These are phyloP conservation scores for Sphinx pinastri DNA, from an alignment of 2,888 invertebrate genomes.

Conservation along the genomic window DNA sequence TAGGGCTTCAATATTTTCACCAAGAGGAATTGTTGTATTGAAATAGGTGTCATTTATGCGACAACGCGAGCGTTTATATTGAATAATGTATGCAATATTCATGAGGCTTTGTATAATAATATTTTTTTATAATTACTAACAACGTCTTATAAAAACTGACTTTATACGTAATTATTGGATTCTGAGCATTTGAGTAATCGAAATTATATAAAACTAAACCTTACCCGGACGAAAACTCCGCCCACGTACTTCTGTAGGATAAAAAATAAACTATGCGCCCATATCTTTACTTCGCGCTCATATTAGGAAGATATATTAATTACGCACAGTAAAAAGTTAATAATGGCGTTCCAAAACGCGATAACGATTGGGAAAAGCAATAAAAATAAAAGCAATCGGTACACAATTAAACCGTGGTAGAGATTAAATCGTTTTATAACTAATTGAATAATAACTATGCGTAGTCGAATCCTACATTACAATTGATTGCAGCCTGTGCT, in stretches of 20 bases:
- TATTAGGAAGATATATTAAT: no score
- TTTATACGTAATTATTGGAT: no score
- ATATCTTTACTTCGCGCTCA: no score
- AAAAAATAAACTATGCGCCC: no score
- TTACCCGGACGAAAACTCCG: no score
- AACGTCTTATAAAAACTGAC: no score
- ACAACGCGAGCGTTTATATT: background rate
- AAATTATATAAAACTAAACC: no score
- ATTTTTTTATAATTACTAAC: no score
- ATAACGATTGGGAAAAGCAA: background rate
- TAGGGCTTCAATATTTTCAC: slow-evolving; percentile 13
- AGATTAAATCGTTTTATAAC: slow-evolving; percentile 6
- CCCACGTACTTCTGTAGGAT: no score
- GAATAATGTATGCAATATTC: background rate
- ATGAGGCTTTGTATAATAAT: background rate
- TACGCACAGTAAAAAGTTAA: background rate
- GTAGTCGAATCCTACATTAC: slow-evolving; percentile 30
- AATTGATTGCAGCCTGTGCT: slow-evolving; percentile 30
- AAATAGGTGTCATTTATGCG: background rate
- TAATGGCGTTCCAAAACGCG: background rate
- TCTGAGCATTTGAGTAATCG: no score
- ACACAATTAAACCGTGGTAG: background rate
- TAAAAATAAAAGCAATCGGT: background rate
- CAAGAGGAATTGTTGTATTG: background rate
- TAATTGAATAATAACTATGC: slow-evolving; percentile 35